Evolutionary conservation across 1,140 invertebrate genomes (phyloP).

Genomic region (Adoxophyes honmai): DNA sequence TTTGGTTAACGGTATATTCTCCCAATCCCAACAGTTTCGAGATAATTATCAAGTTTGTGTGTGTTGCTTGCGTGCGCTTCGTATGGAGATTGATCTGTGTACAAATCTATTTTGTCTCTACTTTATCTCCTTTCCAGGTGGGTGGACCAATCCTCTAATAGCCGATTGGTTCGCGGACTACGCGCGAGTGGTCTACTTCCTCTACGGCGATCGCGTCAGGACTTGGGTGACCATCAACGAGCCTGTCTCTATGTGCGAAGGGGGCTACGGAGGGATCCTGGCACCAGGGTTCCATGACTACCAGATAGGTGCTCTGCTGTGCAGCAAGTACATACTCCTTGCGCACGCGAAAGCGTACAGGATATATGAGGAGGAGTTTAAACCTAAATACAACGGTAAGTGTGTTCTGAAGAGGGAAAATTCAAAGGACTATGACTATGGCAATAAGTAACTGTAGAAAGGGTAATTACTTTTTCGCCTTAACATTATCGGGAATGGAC

Average conservation of each 20-base stretch:
- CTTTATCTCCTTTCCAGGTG: constrained; percentile 75
- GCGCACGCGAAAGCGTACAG: constrained; percentile 79
- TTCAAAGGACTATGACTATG: too few species aligned
- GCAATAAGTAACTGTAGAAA: too few species aligned
- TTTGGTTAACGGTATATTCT: too few species aligned
- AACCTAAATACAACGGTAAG: constrained; percentile 50
- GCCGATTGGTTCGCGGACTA: constrained; percentile 79
- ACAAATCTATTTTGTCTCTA: too few species aligned
- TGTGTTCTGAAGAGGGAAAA: constrained; percentile 19
- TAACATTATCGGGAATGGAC: too few species aligned
- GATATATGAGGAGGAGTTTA: constrained; percentile 72
- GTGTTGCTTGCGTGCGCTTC: not conserved
- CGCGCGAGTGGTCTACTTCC: constrained; percentile 74
- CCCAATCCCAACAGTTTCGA: not conserved
- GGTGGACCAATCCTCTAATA: constrained; percentile 80
- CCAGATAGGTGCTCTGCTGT: constrained; percentile 70
- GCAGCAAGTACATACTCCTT: constrained; percentile 75
- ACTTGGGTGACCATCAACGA: constrained; percentile 84
- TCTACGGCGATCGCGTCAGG: constrained; percentile 79
- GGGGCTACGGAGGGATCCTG: constrained; percentile 69
- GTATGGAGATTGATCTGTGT: not conserved
- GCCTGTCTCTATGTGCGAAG: constrained; percentile 77
- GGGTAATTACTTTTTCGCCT: too few species aligned
- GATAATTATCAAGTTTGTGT: not conserved
- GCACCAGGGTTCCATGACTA: constrained; percentile 67